Conservation (phyloP, 2,888 invertebrate genomes). For the Saturnia japonica region DNA sequence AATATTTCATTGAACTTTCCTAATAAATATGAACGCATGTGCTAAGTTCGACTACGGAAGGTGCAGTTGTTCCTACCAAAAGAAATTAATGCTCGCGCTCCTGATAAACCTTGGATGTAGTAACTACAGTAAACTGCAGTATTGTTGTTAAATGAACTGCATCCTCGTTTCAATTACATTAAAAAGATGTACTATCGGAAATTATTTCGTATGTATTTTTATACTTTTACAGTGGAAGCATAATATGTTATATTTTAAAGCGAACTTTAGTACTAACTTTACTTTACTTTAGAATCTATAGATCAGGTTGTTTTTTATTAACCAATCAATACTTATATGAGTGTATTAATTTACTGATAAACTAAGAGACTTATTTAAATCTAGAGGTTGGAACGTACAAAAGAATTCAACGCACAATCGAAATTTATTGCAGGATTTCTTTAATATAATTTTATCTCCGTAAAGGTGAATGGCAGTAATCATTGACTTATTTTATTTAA, state of each 20-base stretch:
- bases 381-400: constrained; percentile 16
- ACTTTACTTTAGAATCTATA: neutral
- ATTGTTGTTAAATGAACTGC: neutral
- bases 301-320: neutral
- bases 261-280: neutral
- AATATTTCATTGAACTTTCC: neutral
- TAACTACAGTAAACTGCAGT: neutral
- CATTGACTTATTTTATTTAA: neutral
- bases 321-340: neutral
- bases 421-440: constrained; percentile 3
- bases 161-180: neutral
- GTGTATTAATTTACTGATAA: too few relatives aligned
- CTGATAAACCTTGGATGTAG: neutral
- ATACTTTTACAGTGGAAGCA: too few relatives aligned
- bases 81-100: too few relatives aligned
- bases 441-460: neutral
- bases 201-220: too few relatives aligned
- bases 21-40: neutral
- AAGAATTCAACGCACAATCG: constrained; percentile 23
- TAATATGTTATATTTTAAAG: neutral
- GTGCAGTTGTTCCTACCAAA: too few relatives aligned
- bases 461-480: neutral
- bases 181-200: neutral
- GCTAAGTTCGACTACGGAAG: neutral
- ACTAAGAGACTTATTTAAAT: neutral